These are phyloP conservation scores for Macrosiphum euphorbiae DNA, from an alignment of 2,888 invertebrate genomes.

Conservation along the genomic window DNA sequence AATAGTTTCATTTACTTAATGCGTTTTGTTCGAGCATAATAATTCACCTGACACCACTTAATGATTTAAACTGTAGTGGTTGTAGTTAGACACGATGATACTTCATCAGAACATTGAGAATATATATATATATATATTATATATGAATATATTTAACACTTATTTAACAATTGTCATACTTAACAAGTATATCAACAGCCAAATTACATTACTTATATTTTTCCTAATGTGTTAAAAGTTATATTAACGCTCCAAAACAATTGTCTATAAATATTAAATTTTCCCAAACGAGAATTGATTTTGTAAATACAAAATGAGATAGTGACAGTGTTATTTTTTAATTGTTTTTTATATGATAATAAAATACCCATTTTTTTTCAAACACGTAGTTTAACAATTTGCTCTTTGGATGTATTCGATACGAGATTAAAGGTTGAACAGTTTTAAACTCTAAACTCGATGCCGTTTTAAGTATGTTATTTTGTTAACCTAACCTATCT, in stretches of 20 bases:
- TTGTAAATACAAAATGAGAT: background rate
- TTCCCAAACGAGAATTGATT: background rate
- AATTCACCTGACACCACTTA: background rate
- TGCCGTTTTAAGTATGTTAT: background rate
- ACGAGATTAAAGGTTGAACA: background rate
- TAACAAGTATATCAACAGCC: background rate
- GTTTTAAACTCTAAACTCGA: background rate
- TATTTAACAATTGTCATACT: background rate
- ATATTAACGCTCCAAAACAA: background rate
- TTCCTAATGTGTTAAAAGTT: background rate
- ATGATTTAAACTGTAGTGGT: background rate
- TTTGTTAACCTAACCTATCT: background rate
- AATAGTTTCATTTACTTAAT: background rate
- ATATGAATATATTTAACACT: background rate
- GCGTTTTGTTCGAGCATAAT: background rate
- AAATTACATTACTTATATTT: background rate
- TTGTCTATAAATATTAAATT: background rate
- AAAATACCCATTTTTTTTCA: background rate
- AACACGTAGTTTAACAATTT: background rate
- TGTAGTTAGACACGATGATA: background rate
- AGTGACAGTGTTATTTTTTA: background rate
- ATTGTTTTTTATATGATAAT: background rate
- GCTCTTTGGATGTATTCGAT: background rate
- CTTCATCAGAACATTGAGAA: background rate
- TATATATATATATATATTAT: background rate